Evolutionary conservation across 37 sponge, comb jelly and placozoan genomes (phyloP), one percentile per base, ranked within the genome.

Genomic region (Spongia lamella): DNA sequence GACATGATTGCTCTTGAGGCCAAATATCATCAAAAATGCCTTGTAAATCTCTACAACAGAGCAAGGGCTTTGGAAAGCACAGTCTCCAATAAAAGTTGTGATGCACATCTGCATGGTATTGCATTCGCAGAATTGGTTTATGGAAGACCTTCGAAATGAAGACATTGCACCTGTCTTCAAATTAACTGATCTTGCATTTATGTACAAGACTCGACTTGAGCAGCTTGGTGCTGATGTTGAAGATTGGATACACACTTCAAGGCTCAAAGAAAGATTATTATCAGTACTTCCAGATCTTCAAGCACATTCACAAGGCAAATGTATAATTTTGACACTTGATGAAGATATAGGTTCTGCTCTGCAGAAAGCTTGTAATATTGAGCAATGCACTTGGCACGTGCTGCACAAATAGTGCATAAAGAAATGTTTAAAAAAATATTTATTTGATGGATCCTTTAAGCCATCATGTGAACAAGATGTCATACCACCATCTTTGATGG

Each of bases 341-440:
- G 68, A 77, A 38, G 78, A 77, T 36, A 64, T 77, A 16, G 56
- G 78, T 62, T 4, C 7, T 76, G 79, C 79, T 32, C 34, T 68
- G 25, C 17, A 34, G 25, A 79, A 67, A 79, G 79, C 69, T 30
- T 79, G 78, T 63, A 60, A 66, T n/a, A 15, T 34, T 33, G 69
- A 79, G 78, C 78, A 26, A 51, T 64, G 3, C 78, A 43, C n/a
- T 69, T 77, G 50, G 69, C 70, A 53, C 79, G 25, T 55, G 69
- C 79, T 37, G 79, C 79, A 53, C 1, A n/a, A n/a, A n/a, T n/a
- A n/a, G n/a, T n/a, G n/a, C n/a, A n/a, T 66, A 11, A 9, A 29
- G 14, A 66, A 31, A 32, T 66, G n/a, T n/a, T n/a, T n/a, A n/a
- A n/a, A n/a, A n/a, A n/a, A n/a, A n/a, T n/a, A n/a, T n/a, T n/a